phyloP scores from a whole-genome alignment of 1,140 invertebrate genomes.

The Panagrolaimus sp. region DNA sequence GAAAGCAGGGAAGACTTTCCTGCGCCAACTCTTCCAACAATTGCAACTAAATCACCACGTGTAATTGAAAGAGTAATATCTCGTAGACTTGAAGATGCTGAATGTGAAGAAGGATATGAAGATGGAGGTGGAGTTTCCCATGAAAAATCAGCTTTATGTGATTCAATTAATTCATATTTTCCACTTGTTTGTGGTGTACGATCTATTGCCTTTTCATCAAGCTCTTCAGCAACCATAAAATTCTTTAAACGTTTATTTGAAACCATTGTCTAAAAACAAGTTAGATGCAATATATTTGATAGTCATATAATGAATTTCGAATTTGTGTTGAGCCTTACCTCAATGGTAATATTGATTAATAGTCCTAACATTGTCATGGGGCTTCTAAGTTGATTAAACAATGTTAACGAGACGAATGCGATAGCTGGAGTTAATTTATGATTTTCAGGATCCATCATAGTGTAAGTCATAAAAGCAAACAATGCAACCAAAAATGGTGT shows the following conservation, averaged over 20 bases:
- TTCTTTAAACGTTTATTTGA: slow-evolving; percentile 54
- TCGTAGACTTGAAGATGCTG: not conserved
- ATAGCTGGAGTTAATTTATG: not conserved
- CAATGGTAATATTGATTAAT: not conserved
- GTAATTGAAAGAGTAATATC: not conserved
- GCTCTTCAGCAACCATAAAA: slow-evolving; percentile 50
- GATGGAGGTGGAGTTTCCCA: not conserved
- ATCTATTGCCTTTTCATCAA: slow-evolving; percentile 23
- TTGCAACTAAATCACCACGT: not conserved
- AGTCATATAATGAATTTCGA: too few relatives aligned
- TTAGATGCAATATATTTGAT: too few relatives aligned
- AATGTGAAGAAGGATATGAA: not conserved
- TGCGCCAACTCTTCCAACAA: not conserved
- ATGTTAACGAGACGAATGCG: slow-evolving; percentile 7
- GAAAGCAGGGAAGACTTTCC: not conserved
- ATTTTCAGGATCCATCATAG: slow-evolving; percentile 21
- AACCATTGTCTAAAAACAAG: slow-evolving; percentile 43
- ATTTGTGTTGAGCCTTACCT: too few relatives aligned
- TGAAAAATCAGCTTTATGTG: not conserved
- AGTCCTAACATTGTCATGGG: not conserved
- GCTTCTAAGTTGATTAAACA: slow-evolving; percentile 11
- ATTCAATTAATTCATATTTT: not conserved
- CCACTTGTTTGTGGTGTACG: not conserved
- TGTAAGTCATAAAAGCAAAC: slow-evolving; percentile 9
- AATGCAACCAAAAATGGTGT: slow-evolving; percentile 8